These are phyloP conservation scores for Rhinatrema bivittatum DNA, from an alignment of 2,797 vertebrate species.

Conservation along the genomic window DNA sequence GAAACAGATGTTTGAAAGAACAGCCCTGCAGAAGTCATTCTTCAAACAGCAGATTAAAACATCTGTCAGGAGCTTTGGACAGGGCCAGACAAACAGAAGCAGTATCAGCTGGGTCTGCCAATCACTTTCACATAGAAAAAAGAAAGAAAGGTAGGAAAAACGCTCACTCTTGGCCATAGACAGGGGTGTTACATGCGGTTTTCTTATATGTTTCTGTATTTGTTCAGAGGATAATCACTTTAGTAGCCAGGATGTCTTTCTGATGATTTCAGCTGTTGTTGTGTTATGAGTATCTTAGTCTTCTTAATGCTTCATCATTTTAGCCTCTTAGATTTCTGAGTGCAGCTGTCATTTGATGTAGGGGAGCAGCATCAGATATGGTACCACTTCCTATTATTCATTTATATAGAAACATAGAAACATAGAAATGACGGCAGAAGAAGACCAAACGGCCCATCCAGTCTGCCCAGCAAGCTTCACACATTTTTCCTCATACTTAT, in stretches of 20 bases:
- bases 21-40: conserved; percentile 43
- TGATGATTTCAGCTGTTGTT: not conserved
- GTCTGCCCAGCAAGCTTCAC: no score
- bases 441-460: no score
- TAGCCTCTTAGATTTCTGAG: not conserved
- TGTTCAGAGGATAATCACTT: not conserved
- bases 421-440: no score
- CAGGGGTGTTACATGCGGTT: not conserved
- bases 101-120: conserved; percentile 50
- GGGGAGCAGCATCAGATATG: no score
- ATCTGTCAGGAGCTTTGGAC: conserved; percentile 50
- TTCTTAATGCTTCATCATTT: no score
- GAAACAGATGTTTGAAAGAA: conserved; percentile 59
- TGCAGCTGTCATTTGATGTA: not conserved
- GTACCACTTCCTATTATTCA: no score
- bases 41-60: conserved; percentile 62
- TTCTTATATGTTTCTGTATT: not conserved
- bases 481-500: no score
- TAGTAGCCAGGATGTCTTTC: not conserved
- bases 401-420: no score
- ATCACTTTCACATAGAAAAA: conserved; percentile 22
- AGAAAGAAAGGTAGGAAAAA: no score
- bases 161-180: no score
- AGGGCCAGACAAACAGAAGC: conserved; percentile 25
- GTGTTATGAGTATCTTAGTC: no score